Percentiles rank a stretch among this genome's conserved stretches.
Conservation (phyloP, 2,888 invertebrate genomes). For the Sepioteuthis lessoniana region DNA sequence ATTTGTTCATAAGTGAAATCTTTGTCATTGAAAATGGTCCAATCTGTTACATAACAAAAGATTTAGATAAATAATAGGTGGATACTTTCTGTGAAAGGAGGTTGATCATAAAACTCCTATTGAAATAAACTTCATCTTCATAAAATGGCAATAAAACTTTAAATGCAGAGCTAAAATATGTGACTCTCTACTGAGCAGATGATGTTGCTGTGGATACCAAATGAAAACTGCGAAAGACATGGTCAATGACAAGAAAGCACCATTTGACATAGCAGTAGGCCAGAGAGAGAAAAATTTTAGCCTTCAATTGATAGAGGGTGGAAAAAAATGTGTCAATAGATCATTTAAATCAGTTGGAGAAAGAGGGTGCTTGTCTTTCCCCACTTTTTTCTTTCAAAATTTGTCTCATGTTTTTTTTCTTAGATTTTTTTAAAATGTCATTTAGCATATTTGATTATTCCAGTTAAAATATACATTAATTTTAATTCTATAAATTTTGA, state of each 20-base stretch:
- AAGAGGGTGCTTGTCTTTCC: not conserved
- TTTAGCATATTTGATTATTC: constrained; percentile 20
- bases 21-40: not conserved
- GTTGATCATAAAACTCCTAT: not conserved
- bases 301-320: not conserved
- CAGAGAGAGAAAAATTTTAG: not conserved
- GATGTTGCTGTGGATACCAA: not conserved
- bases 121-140: not conserved
- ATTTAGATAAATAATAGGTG: not conserved
- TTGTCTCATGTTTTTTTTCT: not conserved
- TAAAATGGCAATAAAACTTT: not conserved
- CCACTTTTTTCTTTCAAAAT: not conserved
- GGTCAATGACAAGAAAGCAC: constrained; percentile 38
- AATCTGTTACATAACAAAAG: not conserved
- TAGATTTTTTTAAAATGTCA: not conserved
- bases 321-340: not conserved
- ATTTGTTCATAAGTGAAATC: not conserved
- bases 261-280: constrained; percentile 41
- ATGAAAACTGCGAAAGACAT: constrained; percentile 40
- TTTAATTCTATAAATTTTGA: constrained; percentile 18
- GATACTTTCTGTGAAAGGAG: not conserved
- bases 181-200: not conserved
- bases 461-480: not conserved
- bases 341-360: not conserved
- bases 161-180: constrained; percentile 17